These are phyloP conservation scores for Plodia interpunctella DNA, from an alignment of 1,140 invertebrate genomes.

Conservation along the genomic window DNA sequence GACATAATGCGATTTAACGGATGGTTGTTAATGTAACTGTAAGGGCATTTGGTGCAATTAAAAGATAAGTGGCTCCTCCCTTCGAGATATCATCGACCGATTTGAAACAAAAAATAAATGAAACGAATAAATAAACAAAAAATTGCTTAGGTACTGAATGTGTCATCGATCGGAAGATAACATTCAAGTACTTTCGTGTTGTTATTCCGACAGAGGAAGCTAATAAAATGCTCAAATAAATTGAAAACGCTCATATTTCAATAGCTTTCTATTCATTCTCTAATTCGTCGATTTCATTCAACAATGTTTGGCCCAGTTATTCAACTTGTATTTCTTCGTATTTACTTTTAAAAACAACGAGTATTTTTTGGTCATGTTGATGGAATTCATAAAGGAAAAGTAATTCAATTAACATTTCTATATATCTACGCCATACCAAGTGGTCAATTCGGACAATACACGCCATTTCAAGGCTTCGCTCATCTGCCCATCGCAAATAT, in stretches of 20 bases:
- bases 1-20: slow-evolving; percentile 9
- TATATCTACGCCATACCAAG: no score
- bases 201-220: background rate
- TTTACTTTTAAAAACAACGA: no score
- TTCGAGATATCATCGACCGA: background rate
- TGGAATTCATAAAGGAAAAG: no score
- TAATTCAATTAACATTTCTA: no score
- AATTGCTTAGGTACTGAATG: background rate
- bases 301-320: background rate
- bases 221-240: background rate
- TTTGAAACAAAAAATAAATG: no score
- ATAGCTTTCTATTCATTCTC: background rate
- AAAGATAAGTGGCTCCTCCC: slow-evolving; percentile 14
- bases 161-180: slow-evolving; percentile 1
- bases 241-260: background rate
- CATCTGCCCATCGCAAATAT: no score
- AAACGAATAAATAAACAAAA: background rate
- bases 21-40: slow-evolving; percentile 12
- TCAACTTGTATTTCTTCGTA: no score
- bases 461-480: no score
- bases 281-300: background rate
- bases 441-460: no score
- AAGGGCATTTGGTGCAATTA: slow-evolving; percentile 17
- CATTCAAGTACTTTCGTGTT: background rate
- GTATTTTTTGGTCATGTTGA: no score